Percentiles rank a stretch among this genome's conserved stretches.
Conservation (phyloP, 2,113 vertebrate genomes). For the Microcebus tavaratra region DNA sequence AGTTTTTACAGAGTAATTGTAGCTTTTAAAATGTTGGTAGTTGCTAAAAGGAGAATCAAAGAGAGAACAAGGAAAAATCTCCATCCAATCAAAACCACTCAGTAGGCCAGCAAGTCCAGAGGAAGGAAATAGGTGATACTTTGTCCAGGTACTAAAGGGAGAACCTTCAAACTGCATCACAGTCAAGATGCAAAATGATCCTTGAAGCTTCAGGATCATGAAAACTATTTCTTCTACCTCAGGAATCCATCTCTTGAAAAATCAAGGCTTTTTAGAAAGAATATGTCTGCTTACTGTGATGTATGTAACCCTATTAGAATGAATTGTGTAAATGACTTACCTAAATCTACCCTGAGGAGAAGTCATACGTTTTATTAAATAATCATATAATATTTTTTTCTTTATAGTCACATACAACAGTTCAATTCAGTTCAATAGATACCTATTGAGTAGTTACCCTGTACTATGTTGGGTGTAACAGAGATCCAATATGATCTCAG, state of each 20-base stretch:
- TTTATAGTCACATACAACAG: background rate
- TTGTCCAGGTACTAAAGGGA: background rate
- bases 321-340: conserved; percentile 31
- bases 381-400: background rate
- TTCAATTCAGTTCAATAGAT: background rate
- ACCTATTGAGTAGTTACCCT: background rate
- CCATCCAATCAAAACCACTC: background rate
- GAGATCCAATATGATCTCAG: background rate
- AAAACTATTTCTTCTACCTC: background rate
- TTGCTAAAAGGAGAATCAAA: background rate
- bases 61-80: background rate
- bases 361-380: background rate
- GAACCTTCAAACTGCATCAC: background rate
- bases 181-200: background rate
- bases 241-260: background rate
- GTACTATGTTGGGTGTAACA: background rate
- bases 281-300: background rate
- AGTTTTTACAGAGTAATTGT: background rate
- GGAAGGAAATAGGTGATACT: background rate
- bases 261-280: background rate
- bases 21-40: background rate
- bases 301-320: conserved; percentile 8
- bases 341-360: background rate
- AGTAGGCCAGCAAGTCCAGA: background rate
- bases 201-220: background rate